These are phyloP conservation scores for Ptilonorhynchus violaceus DNA, from an alignment of 2,113 vertebrate species.

Conservation along the genomic window DNA sequence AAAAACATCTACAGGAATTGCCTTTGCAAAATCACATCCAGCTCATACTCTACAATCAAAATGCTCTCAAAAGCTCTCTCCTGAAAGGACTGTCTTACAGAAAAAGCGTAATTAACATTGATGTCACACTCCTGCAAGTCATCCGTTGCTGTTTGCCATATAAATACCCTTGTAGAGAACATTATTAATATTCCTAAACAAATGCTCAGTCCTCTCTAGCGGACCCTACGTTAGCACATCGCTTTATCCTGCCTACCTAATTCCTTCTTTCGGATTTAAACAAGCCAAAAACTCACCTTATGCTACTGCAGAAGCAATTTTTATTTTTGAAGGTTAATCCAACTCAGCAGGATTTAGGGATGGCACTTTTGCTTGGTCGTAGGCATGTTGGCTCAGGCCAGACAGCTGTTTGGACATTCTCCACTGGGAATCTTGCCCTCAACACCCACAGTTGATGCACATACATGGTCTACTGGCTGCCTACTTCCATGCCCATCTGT, in stretches of 20 bases:
- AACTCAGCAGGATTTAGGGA: conserved; percentile 83
- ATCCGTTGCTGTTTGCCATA: conserved; percentile 20
- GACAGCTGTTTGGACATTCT: conserved; percentile 84
- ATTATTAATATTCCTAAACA: conserved; percentile 3
- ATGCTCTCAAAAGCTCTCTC: neutral
- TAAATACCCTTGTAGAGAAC: conserved; percentile 10
- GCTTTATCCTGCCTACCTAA: conserved; percentile 31
- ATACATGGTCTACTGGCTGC: conserved; percentile 87
- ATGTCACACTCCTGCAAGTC: conserved; percentile 49
- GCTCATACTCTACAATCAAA: neutral
- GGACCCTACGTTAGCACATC: neutral
- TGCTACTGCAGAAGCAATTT: conserved; percentile 77
- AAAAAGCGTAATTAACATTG: conserved; percentile 39
- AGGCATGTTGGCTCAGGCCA: conserved; percentile 82
- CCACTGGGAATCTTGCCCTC: conserved; percentile 84
- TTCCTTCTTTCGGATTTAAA: conserved; percentile 48
- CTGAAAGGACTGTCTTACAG: conserved; percentile 17
- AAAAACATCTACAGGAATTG: neutral
- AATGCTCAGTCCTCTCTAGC: neutral
- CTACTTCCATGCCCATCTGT: conserved; percentile 85
- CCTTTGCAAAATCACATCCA: neutral
- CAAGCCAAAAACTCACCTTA: conserved; percentile 76
- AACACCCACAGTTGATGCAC: conserved; percentile 84
- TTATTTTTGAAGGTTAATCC: conserved; percentile 82
- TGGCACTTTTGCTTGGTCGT: conserved; percentile 80